Evolutionary conservation across 2,113 vertebrate genomes (phyloP).

Genomic region (Vireo altiloquus): DNA sequence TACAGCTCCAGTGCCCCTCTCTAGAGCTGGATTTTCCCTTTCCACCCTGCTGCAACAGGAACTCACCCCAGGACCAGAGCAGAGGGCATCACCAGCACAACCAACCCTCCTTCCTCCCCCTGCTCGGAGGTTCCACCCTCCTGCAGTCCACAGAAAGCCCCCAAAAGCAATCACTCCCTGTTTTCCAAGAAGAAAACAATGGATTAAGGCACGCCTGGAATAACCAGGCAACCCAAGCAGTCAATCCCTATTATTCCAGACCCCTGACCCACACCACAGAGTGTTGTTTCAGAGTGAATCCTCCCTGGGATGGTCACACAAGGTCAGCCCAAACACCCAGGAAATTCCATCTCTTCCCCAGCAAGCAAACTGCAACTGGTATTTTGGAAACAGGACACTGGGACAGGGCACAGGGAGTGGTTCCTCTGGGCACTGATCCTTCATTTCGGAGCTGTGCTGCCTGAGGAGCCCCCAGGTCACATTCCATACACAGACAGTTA

Average conservation of each 20-base stretch:
- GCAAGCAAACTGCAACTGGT: neutral
- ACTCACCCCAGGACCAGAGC: neutral
- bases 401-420: neutral
- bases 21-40: neutral
- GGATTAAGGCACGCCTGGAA: neutral
- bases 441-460: neutral
- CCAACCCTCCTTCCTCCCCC: neutral
- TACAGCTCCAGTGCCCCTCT: accelerated
- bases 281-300: neutral
- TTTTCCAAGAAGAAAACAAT: neutral
- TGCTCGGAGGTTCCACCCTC: accelerated
- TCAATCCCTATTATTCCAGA: accelerated
- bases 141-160: neutral
- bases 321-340: neutral
- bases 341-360: neutral
- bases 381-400: neutral
- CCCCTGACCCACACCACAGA: neutral
- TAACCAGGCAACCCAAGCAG: neutral
- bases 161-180: neutral
- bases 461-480: neutral
- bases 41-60: neutral
- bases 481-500: neutral
- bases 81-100: neutral
- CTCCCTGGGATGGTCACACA: accelerated
- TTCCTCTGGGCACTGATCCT: neutral